Evolutionary conservation across 2,113 vertebrate species (phyloP), one percentile per base, ranked within the genome.

Genomic region (Cyprinodon variegatus): DNA sequence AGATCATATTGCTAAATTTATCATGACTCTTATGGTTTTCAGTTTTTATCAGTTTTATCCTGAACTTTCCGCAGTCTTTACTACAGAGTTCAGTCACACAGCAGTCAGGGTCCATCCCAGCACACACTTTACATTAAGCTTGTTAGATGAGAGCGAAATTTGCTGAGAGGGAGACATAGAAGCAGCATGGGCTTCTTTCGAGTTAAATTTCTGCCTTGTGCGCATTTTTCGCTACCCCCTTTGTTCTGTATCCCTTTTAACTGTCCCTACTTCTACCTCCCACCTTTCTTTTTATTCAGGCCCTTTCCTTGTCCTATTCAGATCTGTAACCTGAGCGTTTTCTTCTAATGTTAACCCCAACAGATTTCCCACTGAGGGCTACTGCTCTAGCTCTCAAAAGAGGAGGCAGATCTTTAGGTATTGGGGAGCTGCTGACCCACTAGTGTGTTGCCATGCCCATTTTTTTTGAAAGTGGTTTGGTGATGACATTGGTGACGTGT

Each of bases 361-460:
- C 97, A 97, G 95, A 96, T 93, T 96, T 95, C 95, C 95, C 96
- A 96, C 95, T 95, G 95, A 97, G 92, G 95, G 94, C 95, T 98
- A 96, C 96, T 95, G 95, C 94, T 96, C 95, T 95, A 95, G 95
- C 93, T 97, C 96, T 94, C 96, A 96, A 95, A 96, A 96, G 91
- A 94, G 94, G 95, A 96, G 96, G 92, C 96, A 98, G 95, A 96
- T 96, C 91, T 97, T 97, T 96, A 96, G 96, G 96, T 97, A 96
- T 93, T 93, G 90, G 90, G 91, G 90, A 87, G 72, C 86, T 90
- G 79, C 78, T 92, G 86, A 89, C 85, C 95, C 89, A 95, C 93
- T 85, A 94, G 78, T 94, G 88, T 94, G 91, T 95, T 94, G 91
- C 88, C 86, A 93, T 94, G 90, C 91, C 90, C 91, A 88, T 94